These are phyloP conservation scores for Conger conger DNA, from an alignment of 2,113 vertebrate genomes.

Conservation along the genomic window DNA sequence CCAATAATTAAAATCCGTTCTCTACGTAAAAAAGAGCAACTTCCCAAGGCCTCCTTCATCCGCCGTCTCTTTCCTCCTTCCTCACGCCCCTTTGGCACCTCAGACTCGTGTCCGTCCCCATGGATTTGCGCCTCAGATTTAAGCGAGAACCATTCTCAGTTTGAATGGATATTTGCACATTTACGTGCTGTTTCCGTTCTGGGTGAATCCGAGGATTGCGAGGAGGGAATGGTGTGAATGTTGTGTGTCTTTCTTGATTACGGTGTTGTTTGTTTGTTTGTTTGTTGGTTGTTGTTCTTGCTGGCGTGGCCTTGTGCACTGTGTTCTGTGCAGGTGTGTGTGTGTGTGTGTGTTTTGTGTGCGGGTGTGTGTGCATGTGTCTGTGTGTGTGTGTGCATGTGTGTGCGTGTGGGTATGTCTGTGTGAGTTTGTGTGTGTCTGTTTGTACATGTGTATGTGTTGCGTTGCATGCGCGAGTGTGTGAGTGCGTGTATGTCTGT, in stretches of 20 bases:
- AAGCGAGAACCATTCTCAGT: neutral
- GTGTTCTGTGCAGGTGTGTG: no score
- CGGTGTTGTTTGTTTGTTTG: no score
- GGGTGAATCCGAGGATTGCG: neutral
- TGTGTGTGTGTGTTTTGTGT: no score
- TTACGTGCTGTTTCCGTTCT: neutral
- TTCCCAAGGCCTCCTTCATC: neutral
- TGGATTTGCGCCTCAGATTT: neutral
- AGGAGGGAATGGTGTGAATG: neutral
- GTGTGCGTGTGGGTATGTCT: no score
- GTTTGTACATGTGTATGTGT: no score
- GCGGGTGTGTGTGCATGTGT: no score
- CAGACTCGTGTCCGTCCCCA: neutral
- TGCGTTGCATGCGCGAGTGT: no score
- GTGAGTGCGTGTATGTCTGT: no score
- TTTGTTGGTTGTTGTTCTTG: neutral
- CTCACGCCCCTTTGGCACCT: neutral
- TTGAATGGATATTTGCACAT: neutral
- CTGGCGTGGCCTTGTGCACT: neutral
- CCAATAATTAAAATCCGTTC: conserved; percentile 34
- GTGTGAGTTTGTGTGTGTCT: no score
- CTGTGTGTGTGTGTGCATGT: no score
- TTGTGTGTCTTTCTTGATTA: neutral
- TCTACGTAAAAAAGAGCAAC: neutral
- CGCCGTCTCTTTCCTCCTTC: neutral